These are phyloP conservation scores for Dolichopus griseipennis DNA, from an alignment of 2,888 invertebrate species.

Conservation along the genomic window DNA sequence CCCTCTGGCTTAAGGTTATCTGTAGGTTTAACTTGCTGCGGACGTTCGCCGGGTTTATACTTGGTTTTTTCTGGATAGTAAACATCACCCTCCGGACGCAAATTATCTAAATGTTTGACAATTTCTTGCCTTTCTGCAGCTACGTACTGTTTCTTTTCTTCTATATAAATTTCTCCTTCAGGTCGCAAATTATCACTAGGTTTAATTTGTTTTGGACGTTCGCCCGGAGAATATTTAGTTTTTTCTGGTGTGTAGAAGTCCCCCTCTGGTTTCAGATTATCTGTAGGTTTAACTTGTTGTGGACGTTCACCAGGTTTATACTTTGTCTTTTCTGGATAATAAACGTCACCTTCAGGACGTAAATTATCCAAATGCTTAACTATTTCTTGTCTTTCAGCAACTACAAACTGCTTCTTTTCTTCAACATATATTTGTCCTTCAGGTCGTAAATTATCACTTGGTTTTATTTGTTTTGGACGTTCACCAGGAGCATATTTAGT, in stretches of 20 bases:
- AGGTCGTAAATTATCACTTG: slow-evolving; percentile 49
- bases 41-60: slow-evolving; percentile 46
- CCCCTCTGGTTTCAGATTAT: slow-evolving; percentile 52
- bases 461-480: slow-evolving; percentile 39
- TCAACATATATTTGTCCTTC: slow-evolving; percentile 47
- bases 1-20: slow-evolving; percentile 55
- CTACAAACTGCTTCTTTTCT: slow-evolving; percentile 28
- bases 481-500: slow-evolving; percentile 38
- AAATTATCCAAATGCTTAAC: slow-evolving; percentile 44
- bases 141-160: slow-evolving; percentile 43
- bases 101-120: slow-evolving; percentile 46
- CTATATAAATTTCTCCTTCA: slow-evolving; percentile 51
- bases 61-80: slow-evolving; percentile 44
- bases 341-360: slow-evolving; percentile 50
- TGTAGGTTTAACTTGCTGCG: slow-evolving; percentile 42
- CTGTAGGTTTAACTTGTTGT: slow-evolving; percentile 39
- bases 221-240: slow-evolving; percentile 35
- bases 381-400: slow-evolving; percentile 44
- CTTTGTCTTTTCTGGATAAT: slow-evolving; percentile 33
- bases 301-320: slow-evolving; percentile 41
- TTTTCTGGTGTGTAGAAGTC: slow-evolving; percentile 47
- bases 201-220: slow-evolving; percentile 42
- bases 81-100: slow-evolving; percentile 53
- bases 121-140: slow-evolving; percentile 46
- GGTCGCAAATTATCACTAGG: slow-evolving; percentile 46